phyloP scores from a whole-genome alignment of 2,888 invertebrate species.

The Apotomis turbidana region DNA sequence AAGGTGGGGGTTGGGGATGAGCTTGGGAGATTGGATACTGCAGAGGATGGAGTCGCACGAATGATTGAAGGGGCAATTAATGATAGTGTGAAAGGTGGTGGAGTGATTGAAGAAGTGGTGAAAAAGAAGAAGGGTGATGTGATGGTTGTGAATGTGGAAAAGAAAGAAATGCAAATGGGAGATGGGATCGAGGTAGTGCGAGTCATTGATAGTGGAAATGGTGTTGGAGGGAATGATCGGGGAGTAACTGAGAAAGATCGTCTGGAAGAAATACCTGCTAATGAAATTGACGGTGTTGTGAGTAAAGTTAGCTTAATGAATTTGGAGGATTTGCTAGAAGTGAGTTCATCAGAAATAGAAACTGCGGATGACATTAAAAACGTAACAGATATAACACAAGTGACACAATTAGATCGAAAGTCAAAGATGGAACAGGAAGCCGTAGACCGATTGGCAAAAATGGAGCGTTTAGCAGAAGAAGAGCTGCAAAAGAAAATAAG shows the following conservation, averaged over 20 bases:
- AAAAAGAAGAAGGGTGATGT: neutral
- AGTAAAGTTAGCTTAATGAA: neutral
- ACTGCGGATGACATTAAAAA: neutral
- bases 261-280: neutral
- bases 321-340: neutral
- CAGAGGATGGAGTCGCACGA: neutral
- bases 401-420: neutral
- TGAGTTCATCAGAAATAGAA: neutral
- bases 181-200: neutral
- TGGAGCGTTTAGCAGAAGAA: slow-evolving; percentile 16
- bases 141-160: neutral
- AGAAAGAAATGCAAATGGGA: neutral
- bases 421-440: slow-evolving; percentile 1
- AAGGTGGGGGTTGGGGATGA: slow-evolving; percentile 3
- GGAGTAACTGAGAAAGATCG: neutral
- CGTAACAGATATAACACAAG: neutral
- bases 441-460: slow-evolving; percentile 8
- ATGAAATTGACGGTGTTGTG: neutral
- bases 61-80: neutral
- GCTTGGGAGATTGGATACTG: neutral
- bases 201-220: neutral
- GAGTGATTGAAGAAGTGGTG: neutral
- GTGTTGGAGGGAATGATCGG: neutral
- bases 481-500: neutral
- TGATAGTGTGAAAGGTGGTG: neutral